Base-by-base conservation (phyloP, 2,888 invertebrate genomes). In the Trichopria drosophilae region DNA sequence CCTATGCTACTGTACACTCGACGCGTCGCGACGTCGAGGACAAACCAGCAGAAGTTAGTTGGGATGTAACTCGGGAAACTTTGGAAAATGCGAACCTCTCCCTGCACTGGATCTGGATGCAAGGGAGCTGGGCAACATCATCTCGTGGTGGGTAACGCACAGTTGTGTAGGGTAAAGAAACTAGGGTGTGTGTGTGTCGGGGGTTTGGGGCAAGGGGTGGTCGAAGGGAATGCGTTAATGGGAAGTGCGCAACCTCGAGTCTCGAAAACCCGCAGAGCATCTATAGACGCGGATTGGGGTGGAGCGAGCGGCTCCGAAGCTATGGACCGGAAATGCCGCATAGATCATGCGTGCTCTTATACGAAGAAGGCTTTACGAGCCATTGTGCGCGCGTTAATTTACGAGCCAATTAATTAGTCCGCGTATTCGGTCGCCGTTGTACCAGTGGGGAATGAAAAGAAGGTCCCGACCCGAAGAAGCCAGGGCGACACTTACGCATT, bases 321-420 rank as follows among this genome's bases (percentile, higher is more conserved):
- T n/a, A n/a, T n/a, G n/a, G n/a, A n/a, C n/a, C n/a, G 61, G 44
- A 61, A 71, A 73, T 72, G 67, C 72, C 73, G 59, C 73, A 66
- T 73, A 72, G 64, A 72, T 73, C 72, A 71, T 26, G 26, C n/a
- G n/a, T 26, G n/a, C 26, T 9, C n/a, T 10, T 26, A 26, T 26
- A 26, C n/a, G n/a, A 26, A 9, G 54, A 55, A 55, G 55, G 53
- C 56, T 57, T 26, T 51, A 54, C 57, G 54, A 56, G 60, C 58
- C 68, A 72, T 73, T 71, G 72, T 71, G 65, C 62, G 43, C 61
- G 53, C 58, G 65, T 62, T 72, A 72, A 74, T 74, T 74, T 74
- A 74, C 72, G 72, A 68, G 65, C 69, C 72, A 71, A 74, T 74
- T 74, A 74, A 74, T 74, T 73, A 69, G 64, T 60, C 54, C 61